A percentile compares a stretch with the other conserved stretches of the same genome.
phyloP scores from a whole-genome alignment of 2,797 vertebrate species.

The Dendrocincla fuliginosa region DNA sequence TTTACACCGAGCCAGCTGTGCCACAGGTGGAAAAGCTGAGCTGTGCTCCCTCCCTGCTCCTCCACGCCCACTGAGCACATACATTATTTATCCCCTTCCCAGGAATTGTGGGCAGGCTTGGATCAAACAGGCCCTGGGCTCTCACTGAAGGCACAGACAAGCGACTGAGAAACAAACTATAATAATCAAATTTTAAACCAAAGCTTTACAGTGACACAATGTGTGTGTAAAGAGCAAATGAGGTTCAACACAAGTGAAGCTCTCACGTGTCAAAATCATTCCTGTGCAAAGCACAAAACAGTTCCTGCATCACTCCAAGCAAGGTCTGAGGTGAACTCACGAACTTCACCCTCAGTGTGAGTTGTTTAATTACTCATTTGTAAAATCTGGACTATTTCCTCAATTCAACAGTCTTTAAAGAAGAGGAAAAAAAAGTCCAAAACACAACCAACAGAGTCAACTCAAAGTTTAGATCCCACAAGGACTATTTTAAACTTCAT shows the following conservation, averaged over 20 bases:
- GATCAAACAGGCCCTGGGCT: background rate
- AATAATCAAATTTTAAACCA: background rate
- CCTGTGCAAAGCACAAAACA: background rate
- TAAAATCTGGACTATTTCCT: background rate
- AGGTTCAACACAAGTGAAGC: background rate
- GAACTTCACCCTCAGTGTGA: background rate
- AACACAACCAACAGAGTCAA: background rate
- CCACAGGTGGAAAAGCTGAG: background rate
- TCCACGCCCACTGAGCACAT: background rate
- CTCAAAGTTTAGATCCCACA: background rate
- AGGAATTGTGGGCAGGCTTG: background rate
- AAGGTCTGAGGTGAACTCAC: background rate
- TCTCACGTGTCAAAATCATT: accelerated
- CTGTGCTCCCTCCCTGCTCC: background rate
- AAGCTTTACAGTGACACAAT: background rate
- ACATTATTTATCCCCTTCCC: background rate
- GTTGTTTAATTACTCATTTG: background rate
- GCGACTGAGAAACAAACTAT: background rate
- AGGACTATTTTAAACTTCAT: background rate
- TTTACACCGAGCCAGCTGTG: background rate
- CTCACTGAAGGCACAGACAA: background rate
- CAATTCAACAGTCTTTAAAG: background rate
- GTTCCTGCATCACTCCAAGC: background rate
- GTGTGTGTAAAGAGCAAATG: background rate
- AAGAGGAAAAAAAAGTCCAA: accelerated